These are phyloP conservation scores for Hoplostethus mediterraneus DNA, from an alignment of 2,797 vertebrate genomes.

Conservation along the genomic window DNA sequence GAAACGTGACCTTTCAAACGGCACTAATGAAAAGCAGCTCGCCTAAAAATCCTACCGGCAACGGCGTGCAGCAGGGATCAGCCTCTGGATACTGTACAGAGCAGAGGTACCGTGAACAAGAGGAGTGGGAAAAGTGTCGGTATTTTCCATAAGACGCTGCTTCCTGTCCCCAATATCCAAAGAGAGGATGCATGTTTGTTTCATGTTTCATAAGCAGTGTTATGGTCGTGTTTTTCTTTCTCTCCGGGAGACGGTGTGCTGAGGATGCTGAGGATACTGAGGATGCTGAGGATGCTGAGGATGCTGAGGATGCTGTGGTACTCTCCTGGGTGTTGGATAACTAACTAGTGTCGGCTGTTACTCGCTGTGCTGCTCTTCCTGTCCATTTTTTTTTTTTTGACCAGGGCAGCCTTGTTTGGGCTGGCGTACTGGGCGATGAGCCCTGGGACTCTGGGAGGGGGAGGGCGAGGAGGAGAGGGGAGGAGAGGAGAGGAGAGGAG, in stretches of 20 bases:
- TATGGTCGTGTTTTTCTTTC: conserved; percentile 49
- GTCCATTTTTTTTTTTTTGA: conserved; percentile 53
- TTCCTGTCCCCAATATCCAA: conserved; percentile 68
- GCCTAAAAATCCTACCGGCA: conserved; percentile 44
- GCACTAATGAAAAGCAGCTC: conserved; percentile 40
- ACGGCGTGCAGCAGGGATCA: conserved; percentile 28
- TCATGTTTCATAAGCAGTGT: conserved; percentile 69
- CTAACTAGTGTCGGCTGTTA: conserved; percentile 57
- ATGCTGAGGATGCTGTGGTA: neutral
- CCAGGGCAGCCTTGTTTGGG: conserved; percentile 51
- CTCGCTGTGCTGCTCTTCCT: conserved; percentile 43
- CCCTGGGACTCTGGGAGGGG: conserved; percentile 10
- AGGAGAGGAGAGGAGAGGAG: neutral
- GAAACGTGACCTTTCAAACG: conserved; percentile 36
- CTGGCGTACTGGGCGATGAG: conserved; percentile 62
- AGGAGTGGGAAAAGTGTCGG: conserved; percentile 62
- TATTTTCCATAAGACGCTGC: conserved; percentile 53
- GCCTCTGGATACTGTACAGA: conserved; percentile 64
- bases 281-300: no score
- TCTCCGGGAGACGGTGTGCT: conserved; percentile 28
- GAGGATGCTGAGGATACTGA: conserved; percentile 12
- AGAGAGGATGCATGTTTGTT: conserved; percentile 63
- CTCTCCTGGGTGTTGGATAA: conserved; percentile 70
- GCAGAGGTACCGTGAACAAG: conserved; percentile 42
- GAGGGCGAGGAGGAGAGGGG: neutral